Percentiles rank a stretch among this genome's conserved stretches.
phyloP scores from a whole-genome alignment of 23 tunicate species.

The Ciona savignyi region DNA sequence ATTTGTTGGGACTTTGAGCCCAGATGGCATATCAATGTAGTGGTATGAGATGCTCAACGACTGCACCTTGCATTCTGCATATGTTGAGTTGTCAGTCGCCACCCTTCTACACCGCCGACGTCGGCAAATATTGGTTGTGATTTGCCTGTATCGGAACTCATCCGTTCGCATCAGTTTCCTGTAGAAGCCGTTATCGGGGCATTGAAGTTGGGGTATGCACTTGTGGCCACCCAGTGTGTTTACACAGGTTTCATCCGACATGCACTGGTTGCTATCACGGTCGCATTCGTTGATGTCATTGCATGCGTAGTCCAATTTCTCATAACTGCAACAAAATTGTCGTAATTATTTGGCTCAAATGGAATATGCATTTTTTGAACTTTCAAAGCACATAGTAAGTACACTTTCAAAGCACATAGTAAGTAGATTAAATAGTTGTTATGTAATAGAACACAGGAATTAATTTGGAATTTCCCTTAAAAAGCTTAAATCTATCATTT shows the following conservation, averaged over 20 bases:
- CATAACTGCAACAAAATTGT: constrained; percentile 63
- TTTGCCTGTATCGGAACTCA: constrained; percentile 79
- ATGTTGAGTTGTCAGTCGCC: constrained; percentile 1
- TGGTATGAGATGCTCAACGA: constrained; percentile 70
- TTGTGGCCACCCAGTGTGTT: constrained; percentile 69
- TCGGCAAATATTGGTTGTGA: constrained; percentile 80
- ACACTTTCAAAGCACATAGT: too few species aligned
- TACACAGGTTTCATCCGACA: constrained; percentile 44
- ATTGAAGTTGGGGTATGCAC: constrained; percentile 38
- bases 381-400: too few species aligned
- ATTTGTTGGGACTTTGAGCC: constrained; percentile 22
- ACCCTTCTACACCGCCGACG: constrained; percentile 46
- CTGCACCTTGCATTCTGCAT: constrained; percentile 32
- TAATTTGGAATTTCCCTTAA: too few species aligned
- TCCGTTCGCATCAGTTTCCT: constrained; percentile 77
- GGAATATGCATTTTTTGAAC: too few species aligned
- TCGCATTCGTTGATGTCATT: constrained; percentile 92
- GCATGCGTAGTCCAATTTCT: constrained; percentile 58
- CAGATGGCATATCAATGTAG: constrained; percentile 63
- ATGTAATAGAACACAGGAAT: too few species aligned
- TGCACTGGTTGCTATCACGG: constrained; percentile 27
- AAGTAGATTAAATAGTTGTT: too few species aligned
- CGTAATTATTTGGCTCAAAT: too few species aligned
- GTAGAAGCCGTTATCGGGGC: constrained; percentile 55
- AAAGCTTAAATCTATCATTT: too few species aligned